Percentiles rank a stretch among this genome's conserved stretches.
Conservation (phyloP, 2,797 vertebrate species). For the Phyllotis vaccarum region DNA sequence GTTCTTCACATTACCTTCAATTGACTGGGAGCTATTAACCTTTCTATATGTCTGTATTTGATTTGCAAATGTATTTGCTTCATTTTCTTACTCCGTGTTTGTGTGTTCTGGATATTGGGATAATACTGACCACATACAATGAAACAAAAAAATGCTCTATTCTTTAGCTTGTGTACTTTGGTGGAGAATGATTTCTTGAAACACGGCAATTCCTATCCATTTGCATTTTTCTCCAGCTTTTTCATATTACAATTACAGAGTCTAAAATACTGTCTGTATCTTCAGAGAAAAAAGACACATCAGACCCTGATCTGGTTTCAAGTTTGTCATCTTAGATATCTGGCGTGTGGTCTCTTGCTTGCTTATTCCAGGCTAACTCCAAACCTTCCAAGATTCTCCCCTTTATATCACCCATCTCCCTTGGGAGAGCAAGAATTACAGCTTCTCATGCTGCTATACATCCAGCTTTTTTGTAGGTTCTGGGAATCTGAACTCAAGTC, state of each 20-base stretch:
- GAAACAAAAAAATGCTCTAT: neutral
- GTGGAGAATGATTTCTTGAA: constrained; percentile 3
- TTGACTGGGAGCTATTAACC: neutral
- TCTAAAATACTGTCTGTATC: neutral
- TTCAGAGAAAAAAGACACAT: neutral
- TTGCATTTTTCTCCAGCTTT: neutral
- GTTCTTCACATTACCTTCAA: neutral
- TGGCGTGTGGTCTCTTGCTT: neutral
- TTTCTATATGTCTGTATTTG: neutral
- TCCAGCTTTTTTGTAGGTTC: neutral
- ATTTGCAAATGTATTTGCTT: constrained; percentile 15
- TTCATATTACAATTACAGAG: neutral
- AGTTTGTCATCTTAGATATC: neutral
- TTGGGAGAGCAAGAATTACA: neutral
- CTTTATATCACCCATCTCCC: neutral
- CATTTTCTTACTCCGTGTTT: neutral
- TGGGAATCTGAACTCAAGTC: neutral
- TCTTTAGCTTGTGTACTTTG: neutral
- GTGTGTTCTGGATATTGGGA: neutral
- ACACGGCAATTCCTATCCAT: neutral
- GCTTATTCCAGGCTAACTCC: neutral
- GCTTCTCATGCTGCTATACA: too few relatives aligned
- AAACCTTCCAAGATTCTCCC: neutral
- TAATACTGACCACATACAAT: neutral
- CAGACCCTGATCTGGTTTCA: neutral